Conservation (phyloP, 1,140 invertebrate genomes). For the Trichonephila inaurata region DNA sequence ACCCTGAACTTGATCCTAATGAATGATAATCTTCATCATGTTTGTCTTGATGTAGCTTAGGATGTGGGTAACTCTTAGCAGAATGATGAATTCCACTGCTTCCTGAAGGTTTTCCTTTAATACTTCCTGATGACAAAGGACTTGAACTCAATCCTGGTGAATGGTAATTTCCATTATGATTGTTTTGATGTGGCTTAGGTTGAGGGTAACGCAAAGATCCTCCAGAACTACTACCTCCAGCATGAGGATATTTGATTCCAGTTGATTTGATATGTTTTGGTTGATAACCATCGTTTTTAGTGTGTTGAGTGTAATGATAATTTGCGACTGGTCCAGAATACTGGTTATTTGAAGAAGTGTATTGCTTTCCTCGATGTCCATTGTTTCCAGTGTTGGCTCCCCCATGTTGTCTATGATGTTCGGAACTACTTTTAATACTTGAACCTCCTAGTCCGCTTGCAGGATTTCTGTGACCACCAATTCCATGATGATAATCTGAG, state of each 20-base stretch:
- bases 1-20: background rate
- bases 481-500: background rate
- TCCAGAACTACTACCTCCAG: background rate
- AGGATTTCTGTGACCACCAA: background rate
- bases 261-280: constrained; percentile 10
- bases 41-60: background rate
- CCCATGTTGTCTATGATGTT: background rate
- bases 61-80: background rate
- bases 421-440: background rate
- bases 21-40: background rate
- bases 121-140: background rate
- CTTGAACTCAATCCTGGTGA: background rate
- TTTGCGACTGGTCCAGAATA: background rate
- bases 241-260: background rate
- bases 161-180: background rate
- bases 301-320: background rate
- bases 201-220: background rate
- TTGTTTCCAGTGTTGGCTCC: background rate
- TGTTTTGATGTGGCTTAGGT: background rate
- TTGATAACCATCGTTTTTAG: background rate
- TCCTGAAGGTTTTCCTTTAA: background rate
- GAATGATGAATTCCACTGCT: background rate
- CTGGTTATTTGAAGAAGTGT: background rate
- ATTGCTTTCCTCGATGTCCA: background rate
- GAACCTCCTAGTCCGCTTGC: background rate